Percentiles rank a stretch among this genome's conserved stretches.
phyloP scores from a whole-genome alignment of 2,113 vertebrate genomes.

The Gulo gulo region DNA sequence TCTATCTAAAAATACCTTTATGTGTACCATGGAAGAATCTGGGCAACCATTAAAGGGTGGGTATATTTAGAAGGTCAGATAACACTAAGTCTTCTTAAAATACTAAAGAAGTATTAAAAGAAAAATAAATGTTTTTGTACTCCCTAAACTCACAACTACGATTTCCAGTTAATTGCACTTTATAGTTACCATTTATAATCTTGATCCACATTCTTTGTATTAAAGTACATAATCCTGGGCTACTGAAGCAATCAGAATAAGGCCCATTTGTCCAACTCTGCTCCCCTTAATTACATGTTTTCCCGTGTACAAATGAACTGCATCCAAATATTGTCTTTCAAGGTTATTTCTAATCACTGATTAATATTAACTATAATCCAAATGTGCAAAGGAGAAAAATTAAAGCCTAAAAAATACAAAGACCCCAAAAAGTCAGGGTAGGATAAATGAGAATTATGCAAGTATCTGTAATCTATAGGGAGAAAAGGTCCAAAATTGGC shows the following conservation, averaged over 20 bases:
- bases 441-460: neutral
- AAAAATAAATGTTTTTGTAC: conserved; percentile 2
- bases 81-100: neutral
- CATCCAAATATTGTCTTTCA: conserved; percentile 16
- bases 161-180: neutral
- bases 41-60: neutral
- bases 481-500: neutral
- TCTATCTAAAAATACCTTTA: neutral
- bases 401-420: conserved; percentile 28
- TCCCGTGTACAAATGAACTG: conserved; percentile 10
- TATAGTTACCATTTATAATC: neutral
- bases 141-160: conserved; percentile 24
- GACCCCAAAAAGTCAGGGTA: neutral
- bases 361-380: neutral
- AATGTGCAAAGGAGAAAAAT: conserved; percentile 21
- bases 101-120: neutral
- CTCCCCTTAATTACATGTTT: neutral
- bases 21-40: neutral
- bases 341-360: conserved; percentile 29
- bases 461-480: neutral
- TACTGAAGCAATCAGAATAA: conserved; percentile 26
- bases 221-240: neutral
- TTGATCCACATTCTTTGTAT: neutral
- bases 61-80: neutral
- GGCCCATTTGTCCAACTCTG: neutral